These are phyloP conservation scores for Lepilemur ruficaudatus DNA, from an alignment of 2,797 vertebrate genomes.

Conservation along the genomic window DNA sequence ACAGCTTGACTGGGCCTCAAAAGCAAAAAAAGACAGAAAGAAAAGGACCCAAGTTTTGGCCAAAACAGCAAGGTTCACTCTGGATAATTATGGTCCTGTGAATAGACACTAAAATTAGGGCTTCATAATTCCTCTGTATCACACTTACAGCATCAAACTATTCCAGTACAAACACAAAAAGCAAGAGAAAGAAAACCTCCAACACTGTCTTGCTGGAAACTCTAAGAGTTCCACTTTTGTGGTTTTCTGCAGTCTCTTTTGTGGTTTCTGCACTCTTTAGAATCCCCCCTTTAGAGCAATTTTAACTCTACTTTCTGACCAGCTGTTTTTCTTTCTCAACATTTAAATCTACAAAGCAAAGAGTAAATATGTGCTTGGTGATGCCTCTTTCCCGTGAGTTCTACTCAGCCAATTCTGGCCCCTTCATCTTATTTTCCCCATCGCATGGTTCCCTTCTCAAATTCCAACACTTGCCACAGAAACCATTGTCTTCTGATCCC, in stretches of 20 bases:
- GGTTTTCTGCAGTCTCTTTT: constrained; percentile 50
- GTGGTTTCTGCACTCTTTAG: constrained; percentile 48
- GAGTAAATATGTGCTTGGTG: constrained; percentile 43
- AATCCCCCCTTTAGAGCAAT: not conserved
- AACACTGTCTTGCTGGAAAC: not conserved
- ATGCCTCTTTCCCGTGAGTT: not conserved
- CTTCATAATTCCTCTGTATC: constrained; percentile 67
- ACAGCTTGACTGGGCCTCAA: constrained; percentile 48
- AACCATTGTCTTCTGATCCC: not conserved
- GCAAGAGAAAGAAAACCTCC: not conserved
- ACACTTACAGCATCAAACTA: constrained; percentile 30
- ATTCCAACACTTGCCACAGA: not conserved
- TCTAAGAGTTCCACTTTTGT: constrained; percentile 30
- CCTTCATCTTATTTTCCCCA: not conserved
- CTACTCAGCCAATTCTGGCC: not conserved
- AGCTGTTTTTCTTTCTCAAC: constrained; percentile 44
- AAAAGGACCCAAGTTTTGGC: constrained; percentile 61
- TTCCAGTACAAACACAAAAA: constrained; percentile 59
- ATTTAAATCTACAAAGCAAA: constrained; percentile 40
- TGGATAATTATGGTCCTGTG: constrained; percentile 65
- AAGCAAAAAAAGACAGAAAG: constrained; percentile 30
- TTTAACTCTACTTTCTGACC: constrained; percentile 27
- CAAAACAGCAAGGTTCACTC: constrained; percentile 66
- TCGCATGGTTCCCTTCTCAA: not conserved
- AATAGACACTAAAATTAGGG: constrained; percentile 75